These are phyloP conservation scores for Alloscopus bannaensis DNA, from an alignment of 2,888 invertebrate genomes.

Conservation along the genomic window DNA sequence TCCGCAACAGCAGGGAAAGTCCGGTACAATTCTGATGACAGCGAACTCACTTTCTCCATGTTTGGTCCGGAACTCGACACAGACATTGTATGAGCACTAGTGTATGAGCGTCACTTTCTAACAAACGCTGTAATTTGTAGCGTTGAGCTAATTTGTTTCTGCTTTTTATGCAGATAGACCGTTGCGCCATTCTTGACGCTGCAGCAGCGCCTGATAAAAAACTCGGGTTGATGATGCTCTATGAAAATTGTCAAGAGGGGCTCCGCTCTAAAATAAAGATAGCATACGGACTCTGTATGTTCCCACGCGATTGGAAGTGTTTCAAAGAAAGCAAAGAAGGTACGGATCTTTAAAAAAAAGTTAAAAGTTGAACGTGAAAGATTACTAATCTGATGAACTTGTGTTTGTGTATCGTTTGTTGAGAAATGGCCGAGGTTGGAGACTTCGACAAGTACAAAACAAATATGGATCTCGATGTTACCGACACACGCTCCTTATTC, in stretches of 20 bases:
- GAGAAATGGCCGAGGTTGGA: background rate
- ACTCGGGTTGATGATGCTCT: constrained; percentile 30
- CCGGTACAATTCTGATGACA: constrained; percentile 13
- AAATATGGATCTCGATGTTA: constrained; percentile 18
- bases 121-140: background rate
- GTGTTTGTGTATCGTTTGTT: background rate
- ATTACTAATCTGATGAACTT: background rate
- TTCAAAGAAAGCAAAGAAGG: constrained; percentile 42
- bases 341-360: constrained; percentile 4
- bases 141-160: background rate
- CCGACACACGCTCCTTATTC: constrained; percentile 19
- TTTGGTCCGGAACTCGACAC: constrained; percentile 24
- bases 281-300: constrained; percentile 47
- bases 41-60: constrained; percentile 30
- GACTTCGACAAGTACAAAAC: constrained; percentile 28
- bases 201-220: background rate
- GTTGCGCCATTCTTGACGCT: constrained; percentile 16
- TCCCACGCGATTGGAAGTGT: constrained; percentile 20
- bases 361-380: background rate
- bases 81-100: constrained; percentile 5
- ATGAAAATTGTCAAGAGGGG: constrained; percentile 24
- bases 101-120: background rate
- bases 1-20: constrained; percentile 17
- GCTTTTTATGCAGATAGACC: constrained; percentile 6
- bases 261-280: constrained; percentile 1